phyloP scores from a whole-genome alignment of 64 coral and sea anemone genomes.

The Pocillopora verrucosa region DNA sequence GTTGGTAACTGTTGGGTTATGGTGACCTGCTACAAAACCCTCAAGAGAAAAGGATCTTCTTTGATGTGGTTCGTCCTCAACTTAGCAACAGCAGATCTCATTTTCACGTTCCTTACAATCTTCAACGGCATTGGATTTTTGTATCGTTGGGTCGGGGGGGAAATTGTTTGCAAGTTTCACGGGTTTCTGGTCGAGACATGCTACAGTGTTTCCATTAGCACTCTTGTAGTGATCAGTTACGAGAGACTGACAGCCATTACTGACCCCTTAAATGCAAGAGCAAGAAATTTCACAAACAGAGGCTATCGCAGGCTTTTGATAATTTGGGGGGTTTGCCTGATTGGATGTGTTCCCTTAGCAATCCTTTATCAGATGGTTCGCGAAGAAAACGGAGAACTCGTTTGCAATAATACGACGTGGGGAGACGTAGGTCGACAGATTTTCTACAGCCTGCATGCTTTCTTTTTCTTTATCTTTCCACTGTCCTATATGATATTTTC shows the following conservation, averaged over 20 bases:
- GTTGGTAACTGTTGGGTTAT: conserved; percentile 45
- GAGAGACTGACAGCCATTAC: conserved; percentile 11
- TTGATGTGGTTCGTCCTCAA: conserved; percentile 30
- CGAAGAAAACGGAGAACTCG: background rate
- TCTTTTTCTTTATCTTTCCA: background rate
- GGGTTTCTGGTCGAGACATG: conserved; percentile 36
- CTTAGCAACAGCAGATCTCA: conserved; percentile 37
- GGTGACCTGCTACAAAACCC: background rate
- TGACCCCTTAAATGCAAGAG: background rate
- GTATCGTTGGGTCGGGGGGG: conserved; percentile 8
- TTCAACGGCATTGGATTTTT: conserved; percentile 27
- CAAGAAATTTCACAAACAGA: background rate
- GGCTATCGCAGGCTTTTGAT: background rate
- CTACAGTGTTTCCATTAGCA: conserved; percentile 29
- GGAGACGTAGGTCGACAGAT: background rate
- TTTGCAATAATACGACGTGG: background rate
- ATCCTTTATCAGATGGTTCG: background rate
- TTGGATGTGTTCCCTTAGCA: background rate
- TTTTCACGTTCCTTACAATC: conserved; percentile 13
- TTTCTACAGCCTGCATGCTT: background rate
- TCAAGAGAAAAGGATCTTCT: background rate
- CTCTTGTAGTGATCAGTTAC: conserved; percentile 36
- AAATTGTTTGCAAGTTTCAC: conserved; percentile 12
- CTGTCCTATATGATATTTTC: background rate
- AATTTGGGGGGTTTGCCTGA: background rate